These are phyloP conservation scores for Mythimna albipuncta DNA, from an alignment of 2,888 invertebrate species.

Conservation along the genomic window DNA sequence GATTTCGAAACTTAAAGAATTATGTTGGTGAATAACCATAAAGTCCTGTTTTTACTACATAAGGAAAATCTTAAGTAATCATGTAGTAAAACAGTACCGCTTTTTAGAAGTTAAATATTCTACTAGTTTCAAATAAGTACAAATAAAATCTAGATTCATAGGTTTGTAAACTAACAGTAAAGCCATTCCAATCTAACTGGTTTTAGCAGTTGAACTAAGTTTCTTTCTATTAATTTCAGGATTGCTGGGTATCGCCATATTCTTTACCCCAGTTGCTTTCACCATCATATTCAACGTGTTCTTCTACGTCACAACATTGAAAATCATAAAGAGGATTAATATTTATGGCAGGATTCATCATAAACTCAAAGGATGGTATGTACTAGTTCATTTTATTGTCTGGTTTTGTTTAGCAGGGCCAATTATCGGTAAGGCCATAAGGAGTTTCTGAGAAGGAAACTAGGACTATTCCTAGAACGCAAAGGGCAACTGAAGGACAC, in stretches of 20 bases:
- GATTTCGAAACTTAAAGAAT: too few relatives aligned
- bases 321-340: slow-evolving; percentile 94
- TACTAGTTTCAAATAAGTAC: background rate
- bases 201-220: background rate
- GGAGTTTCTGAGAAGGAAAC: too few relatives aligned
- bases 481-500: too few relatives aligned
- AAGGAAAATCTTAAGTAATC: background rate
- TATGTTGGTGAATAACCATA: too few relatives aligned
- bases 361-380: slow-evolving; percentile 95
- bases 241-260: slow-evolving; percentile 95
- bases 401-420: background rate
- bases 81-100: background rate
- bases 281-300: slow-evolving; percentile 95
- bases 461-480: too few relatives aligned
- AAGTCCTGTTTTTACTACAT: background rate
- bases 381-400: background rate
- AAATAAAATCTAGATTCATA: background rate
- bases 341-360: slow-evolving; percentile 97
- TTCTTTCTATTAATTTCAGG: slow-evolving; percentile 85
- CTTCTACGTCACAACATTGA: slow-evolving; percentile 95
- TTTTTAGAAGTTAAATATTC: background rate
- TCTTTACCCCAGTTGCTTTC: slow-evolving; percentile 95
- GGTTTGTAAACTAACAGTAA: background rate
- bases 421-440: background rate
- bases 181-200: background rate